Percentiles rank a stretch among this genome's conserved stretches.
Conservation (phyloP, 1,140 invertebrate species). For the Anoplophora glabripennis region DNA sequence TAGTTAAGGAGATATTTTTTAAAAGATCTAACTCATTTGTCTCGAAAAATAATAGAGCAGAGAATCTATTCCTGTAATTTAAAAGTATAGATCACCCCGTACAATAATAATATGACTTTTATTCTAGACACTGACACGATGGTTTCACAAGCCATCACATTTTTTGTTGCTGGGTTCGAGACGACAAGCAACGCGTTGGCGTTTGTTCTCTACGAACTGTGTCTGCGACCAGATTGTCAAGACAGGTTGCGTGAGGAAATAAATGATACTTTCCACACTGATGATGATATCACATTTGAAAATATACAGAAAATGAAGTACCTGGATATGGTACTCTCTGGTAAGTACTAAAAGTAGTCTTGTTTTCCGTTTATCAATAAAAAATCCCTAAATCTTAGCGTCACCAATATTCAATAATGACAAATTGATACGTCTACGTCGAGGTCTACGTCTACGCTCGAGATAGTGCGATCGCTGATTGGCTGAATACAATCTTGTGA, state of each 20-base stretch:
- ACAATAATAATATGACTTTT: neutral
- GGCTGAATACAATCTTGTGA: too few relatives aligned
- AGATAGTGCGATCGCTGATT: too few relatives aligned
- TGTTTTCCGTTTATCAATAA: neutral
- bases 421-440: too few relatives aligned
- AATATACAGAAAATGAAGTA: slow-evolving; percentile 61
- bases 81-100: too few relatives aligned
- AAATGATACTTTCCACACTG: slow-evolving; percentile 48
- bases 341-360: slow-evolving; percentile 37
- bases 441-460: too few relatives aligned
- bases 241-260: slow-evolving; percentile 55
- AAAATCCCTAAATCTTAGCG: too few relatives aligned
- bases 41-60: too few relatives aligned
- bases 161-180: slow-evolving; percentile 74
- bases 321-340: slow-evolving; percentile 57
- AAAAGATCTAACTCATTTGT: too few relatives aligned
- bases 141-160: slow-evolving; percentile 65
- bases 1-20: too few relatives aligned
- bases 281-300: slow-evolving; percentile 58
- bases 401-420: too few relatives aligned
- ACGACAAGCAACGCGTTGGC: slow-evolving; percentile 70
- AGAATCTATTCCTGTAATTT: too few relatives aligned
- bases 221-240: slow-evolving; percentile 56
- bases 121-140: slow-evolving; percentile 54
- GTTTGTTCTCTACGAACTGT: slow-evolving; percentile 65